phyloP scores from a whole-genome alignment of 1,140 invertebrate genomes.

The Popillia japonica region DNA sequence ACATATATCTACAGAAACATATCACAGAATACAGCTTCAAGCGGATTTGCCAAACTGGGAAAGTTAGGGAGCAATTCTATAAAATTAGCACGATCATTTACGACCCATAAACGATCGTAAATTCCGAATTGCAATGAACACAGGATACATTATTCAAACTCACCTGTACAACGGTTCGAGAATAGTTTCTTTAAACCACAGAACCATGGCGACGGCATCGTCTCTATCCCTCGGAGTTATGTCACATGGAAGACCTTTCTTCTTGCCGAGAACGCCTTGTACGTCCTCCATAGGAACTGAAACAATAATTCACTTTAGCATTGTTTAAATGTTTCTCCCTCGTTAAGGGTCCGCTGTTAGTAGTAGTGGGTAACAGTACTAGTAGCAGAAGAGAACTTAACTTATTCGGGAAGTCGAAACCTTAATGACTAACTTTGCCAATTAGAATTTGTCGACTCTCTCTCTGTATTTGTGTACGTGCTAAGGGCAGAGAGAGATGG shows the following conservation, averaged over 20 bases:
- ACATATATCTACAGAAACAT: no score
- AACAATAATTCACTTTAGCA: conserved; percentile 57
- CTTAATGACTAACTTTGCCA: conserved; percentile 31
- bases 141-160: conserved; percentile 44
- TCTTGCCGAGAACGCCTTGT: conserved; percentile 80
- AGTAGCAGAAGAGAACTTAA: conserved; percentile 6
- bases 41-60: no score
- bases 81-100: not conserved
- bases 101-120: not conserved
- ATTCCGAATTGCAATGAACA: not conserved
- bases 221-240: conserved; percentile 78
- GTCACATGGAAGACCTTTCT: conserved; percentile 81
- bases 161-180: conserved; percentile 87
- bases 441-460: conserved; percentile 28
- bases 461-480: no score
- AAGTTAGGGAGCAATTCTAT: no score
- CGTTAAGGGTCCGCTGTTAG: no score
- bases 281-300: conserved; percentile 81
- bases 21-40: no score
- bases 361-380: no score
- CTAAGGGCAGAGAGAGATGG: no score
- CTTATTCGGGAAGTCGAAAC: conserved; percentile 5
- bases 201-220: conserved; percentile 84
- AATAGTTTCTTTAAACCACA: conserved; percentile 87
- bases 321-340: conserved; percentile 43